phyloP scores from a whole-genome alignment of 2,888 invertebrate species.

The Diplazon laetatorius region DNA sequence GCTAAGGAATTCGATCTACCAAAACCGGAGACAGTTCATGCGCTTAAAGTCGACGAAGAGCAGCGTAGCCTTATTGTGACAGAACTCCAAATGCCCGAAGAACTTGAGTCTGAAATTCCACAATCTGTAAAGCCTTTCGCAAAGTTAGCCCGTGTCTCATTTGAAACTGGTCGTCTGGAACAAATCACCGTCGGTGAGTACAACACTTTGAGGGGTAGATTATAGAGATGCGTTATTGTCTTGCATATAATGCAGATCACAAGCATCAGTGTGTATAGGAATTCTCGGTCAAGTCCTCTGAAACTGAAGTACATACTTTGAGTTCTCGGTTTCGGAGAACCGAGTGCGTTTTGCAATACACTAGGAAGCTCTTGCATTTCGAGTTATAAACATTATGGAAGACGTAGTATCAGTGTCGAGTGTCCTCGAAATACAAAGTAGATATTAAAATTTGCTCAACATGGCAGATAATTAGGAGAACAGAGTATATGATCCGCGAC shows the following conservation, averaged over 20 bases:
- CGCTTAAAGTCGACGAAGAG: slow-evolving; percentile 75
- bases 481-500: slow-evolving; percentile 26
- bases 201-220: slow-evolving; percentile 57
- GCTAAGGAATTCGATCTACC: slow-evolving; percentile 72
- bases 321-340: slow-evolving; percentile 4
- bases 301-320: slow-evolving; percentile 4
- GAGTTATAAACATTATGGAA: slow-evolving; percentile 17
- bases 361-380: slow-evolving; percentile 26
- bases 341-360: slow-evolving; percentile 1
- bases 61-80: slow-evolving; percentile 83
- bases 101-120: slow-evolving; percentile 82
- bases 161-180: slow-evolving; percentile 78
- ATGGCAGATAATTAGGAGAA: slow-evolving; percentile 38
- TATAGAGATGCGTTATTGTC: slow-evolving; percentile 24
- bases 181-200: slow-evolving; percentile 76
- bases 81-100: slow-evolving; percentile 83
- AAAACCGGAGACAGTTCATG: slow-evolving; percentile 75
- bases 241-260: slow-evolving; percentile 1
- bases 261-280: background rate
- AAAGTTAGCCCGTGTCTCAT: slow-evolving; percentile 81
- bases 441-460: slow-evolving; percentile 34
- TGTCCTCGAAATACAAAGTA: slow-evolving; percentile 27
- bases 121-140: slow-evolving; percentile 81
- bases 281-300: slow-evolving; percentile 1
- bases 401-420: slow-evolving; percentile 31